A percentile compares a stretch with the other conserved stretches of the same genome.
Conservation (phyloP, 2,888 invertebrate genomes). For the Trileptium ribeirensis region DNA sequence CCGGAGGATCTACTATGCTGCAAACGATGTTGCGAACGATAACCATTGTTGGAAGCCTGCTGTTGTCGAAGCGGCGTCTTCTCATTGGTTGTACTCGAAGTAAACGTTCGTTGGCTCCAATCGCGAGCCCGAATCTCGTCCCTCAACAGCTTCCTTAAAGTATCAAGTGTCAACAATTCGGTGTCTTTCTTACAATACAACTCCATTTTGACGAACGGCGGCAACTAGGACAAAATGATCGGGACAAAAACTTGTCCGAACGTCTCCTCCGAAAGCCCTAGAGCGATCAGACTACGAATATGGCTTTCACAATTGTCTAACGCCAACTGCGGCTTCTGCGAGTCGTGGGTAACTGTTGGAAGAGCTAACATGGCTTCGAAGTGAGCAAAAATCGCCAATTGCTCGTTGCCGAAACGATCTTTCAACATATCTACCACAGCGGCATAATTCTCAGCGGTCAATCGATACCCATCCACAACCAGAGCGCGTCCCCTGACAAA, state of each 20-base stretch:
- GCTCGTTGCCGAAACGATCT: not conserved
- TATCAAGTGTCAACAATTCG: not conserved
- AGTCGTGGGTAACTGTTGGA: not conserved
- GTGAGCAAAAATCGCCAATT: not conserved
- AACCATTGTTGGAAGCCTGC: not conserved
- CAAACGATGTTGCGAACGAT: too few relatives aligned
- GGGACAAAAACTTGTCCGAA: conserved; percentile 4
- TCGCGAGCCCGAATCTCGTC: not conserved
- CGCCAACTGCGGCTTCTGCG: not conserved
- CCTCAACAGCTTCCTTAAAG: not conserved
- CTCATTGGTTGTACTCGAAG: not conserved
- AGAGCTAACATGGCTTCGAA: not conserved
- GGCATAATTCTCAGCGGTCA: not conserved
- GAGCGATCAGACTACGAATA: not conserved
- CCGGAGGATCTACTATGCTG: too few relatives aligned
- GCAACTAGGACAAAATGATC: not conserved
- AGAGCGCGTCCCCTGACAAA: not conserved
- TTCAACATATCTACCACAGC: not conserved
- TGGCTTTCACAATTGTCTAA: not conserved
- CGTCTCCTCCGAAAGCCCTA: not conserved
- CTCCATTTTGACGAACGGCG: not conserved
- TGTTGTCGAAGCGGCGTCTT: not conserved
- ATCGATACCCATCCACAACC: not conserved
- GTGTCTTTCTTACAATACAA: not conserved
- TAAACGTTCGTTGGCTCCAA: not conserved